These are phyloP conservation scores for Dendroctonus valens DNA, from an alignment of 1,140 invertebrate genomes.

Conservation along the genomic window DNA sequence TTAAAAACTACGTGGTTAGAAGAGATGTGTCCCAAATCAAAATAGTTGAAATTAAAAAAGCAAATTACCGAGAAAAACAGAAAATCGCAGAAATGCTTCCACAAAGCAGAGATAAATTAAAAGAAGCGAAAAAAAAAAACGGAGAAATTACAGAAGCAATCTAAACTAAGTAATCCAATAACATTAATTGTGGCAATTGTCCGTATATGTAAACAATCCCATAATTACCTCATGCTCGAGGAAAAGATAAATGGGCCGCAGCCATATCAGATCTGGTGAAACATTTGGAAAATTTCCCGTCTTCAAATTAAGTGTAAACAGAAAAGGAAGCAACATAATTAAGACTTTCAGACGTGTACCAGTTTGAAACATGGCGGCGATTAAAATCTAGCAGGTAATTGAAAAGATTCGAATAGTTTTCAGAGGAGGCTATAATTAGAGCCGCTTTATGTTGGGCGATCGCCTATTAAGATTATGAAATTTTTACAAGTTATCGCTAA, in stretches of 20 bases:
- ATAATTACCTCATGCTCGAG: slow-evolving; percentile 6
- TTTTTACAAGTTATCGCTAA: slow-evolving; percentile 10
- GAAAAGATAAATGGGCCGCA: slow-evolving; percentile 6
- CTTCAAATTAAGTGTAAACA: not conserved
- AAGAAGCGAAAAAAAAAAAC: not conserved
- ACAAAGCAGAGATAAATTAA: too few species aligned
- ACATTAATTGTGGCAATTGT: slow-evolving; percentile 7
- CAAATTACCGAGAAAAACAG: too few species aligned
- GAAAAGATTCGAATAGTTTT: slow-evolving; percentile 32
- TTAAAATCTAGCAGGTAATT: slow-evolving; percentile 31
- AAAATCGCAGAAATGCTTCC: too few species aligned
- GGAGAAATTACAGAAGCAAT: slow-evolving; percentile 1
- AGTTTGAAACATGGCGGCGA: slow-evolving; percentile 19
- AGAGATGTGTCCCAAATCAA: too few species aligned
- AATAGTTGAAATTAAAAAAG: too few species aligned
- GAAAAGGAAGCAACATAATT: not conserved
- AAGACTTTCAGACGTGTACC: slow-evolving; percentile 25
- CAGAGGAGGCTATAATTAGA: slow-evolving; percentile 24
- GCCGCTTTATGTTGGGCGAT: slow-evolving; percentile 13
- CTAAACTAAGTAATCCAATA: slow-evolving; percentile 9
- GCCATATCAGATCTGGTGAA: slow-evolving; percentile 13
- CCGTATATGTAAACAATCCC: slow-evolving; percentile 13
- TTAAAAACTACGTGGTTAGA: too few species aligned
- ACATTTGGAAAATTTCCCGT: slow-evolving; percentile 11
- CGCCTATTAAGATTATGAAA: slow-evolving; percentile 28